These are phyloP conservation scores for Galerucella nymphaeae DNA, from an alignment of 2,888 invertebrate genomes.

Conservation along the genomic window DNA sequence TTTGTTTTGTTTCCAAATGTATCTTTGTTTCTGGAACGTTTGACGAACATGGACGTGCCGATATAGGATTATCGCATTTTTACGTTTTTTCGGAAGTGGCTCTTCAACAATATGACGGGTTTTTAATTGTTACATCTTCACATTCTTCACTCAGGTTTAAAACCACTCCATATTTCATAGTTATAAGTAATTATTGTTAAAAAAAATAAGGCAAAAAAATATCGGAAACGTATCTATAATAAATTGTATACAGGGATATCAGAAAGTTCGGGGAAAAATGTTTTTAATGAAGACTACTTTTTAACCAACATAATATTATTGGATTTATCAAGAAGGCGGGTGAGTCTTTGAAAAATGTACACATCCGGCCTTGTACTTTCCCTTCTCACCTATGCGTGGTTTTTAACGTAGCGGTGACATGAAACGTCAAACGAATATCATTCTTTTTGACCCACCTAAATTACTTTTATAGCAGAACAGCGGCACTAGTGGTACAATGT, in stretches of 20 bases:
- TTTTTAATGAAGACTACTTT: no score
- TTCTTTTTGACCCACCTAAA: slow-evolving; percentile 16
- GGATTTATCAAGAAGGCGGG: neutral
- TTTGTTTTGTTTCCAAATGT: slow-evolving; percentile 29
- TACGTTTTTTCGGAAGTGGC: slow-evolving; percentile 2
- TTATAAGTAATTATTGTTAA: no score
- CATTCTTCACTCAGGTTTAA: neutral
- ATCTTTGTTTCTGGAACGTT: slow-evolving; percentile 30
- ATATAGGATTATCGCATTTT: slow-evolving; percentile 9
- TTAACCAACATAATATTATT: neutral
- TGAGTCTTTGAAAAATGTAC: neutral
- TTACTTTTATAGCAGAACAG: slow-evolving; percentile 7
- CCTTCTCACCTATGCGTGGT: slow-evolving; percentile 5
- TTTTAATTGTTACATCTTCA: neutral
- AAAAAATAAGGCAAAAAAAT: no score
- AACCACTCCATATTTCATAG: no score
- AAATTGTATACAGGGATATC: no score
- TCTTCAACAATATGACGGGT: neutral
- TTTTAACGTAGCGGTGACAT: slow-evolving; percentile 11
- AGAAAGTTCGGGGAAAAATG: no score
- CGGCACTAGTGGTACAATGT: slow-evolving; percentile 2
- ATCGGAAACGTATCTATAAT: no score
- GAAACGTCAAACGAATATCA: slow-evolving; percentile 19
- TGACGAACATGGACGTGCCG: slow-evolving; percentile 11
- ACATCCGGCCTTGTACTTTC: neutral